Percentiles rank a stretch among this genome's conserved stretches.
These are phyloP conservation scores for Ifrita kowaldi DNA, from an alignment of 2,113 vertebrate genomes.

Conservation along the genomic window DNA sequence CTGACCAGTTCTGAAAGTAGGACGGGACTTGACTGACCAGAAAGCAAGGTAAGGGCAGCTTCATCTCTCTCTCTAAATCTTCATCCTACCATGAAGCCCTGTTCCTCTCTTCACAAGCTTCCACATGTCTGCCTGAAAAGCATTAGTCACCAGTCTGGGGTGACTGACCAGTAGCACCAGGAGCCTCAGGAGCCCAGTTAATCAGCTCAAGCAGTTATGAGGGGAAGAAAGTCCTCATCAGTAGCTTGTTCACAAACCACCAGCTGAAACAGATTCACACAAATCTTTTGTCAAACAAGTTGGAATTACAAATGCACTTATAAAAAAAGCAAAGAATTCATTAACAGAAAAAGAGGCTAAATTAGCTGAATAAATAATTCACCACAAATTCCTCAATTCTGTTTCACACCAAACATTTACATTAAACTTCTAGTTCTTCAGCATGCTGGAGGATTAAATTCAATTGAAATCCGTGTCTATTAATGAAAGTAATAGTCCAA, in stretches of 20 bases:
- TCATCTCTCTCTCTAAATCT: not conserved
- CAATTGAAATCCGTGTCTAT: not conserved
- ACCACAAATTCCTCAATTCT: slow-evolving; percentile 26
- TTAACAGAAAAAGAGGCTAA: slow-evolving; percentile 6
- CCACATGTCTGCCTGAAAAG: not conserved
- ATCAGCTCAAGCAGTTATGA: not conserved
- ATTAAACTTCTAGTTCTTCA: slow-evolving; percentile 27
- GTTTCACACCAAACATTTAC: slow-evolving; percentile 13
- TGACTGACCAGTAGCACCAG: not conserved
- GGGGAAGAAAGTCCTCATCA: not conserved
- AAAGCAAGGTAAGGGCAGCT: not conserved
- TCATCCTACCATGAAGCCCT: not conserved
- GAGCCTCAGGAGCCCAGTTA: not conserved
- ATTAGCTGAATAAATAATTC: slow-evolving; percentile 51
- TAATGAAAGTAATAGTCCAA: not conserved
- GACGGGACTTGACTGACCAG: not conserved
- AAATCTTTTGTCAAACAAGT: slow-evolving; percentile 8
- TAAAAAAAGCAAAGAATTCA: slow-evolving; percentile 6
- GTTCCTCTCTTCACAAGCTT: not conserved
- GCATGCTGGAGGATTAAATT: not conserved
- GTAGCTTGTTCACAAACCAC: not conserved
- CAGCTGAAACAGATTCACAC: not conserved
- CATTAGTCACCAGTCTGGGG: not conserved
- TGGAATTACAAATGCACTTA: slow-evolving; percentile 10
- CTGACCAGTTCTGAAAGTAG: not conserved